Evolutionary conservation across 2,113 vertebrate genomes (phyloP), one percentile per base, ranked within the genome.

Genomic region (Zosterops lateralis): DNA sequence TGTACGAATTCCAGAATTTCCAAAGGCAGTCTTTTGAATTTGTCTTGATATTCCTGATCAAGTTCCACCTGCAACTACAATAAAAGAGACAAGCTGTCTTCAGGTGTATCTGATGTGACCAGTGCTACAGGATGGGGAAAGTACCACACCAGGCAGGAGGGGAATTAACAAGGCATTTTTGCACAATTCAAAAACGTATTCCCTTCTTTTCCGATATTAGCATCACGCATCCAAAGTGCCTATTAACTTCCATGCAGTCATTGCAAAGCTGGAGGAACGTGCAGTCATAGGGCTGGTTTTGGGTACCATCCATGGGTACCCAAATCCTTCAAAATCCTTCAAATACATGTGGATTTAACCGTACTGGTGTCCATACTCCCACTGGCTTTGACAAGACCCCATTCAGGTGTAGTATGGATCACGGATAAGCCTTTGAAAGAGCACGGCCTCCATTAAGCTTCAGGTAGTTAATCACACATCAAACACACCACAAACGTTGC

Each of bases 1-100:
- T 99, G 99, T 66, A 99, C 99, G 13, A 99, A 99, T 96, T 99
- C 99, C 97, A 99, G 98, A 97, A 99, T 99, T 98, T 99, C 99
- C 97, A 99, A 97, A 40, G 99, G 99, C 75, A 99, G 98, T 97
- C 99, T 98, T 86, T 99, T 98, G 94, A 99, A 99, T 96, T 99
- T 99, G 98, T 99, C 99, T 98, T 99, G 99, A 93, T 99, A 99
- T 91, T 99, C 99, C 96, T 99, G 99, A 96, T 99, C 99, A 95
- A 99, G 98, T 90, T 99, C 99, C 81, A 96, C 98, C 98, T 99
- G 99, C 58, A 99, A 98, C 99, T 99, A 96, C 67, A 91, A 97
- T 85, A 96, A 80, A 75, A 95, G 95, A 93, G 83, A 93, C 66
- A 97, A 84, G 96, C 70, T 76, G 72, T 88, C 90, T 96, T 84